These are phyloP conservation scores for Nemoura dubitans DNA, from an alignment of 2,888 invertebrate species.

Conservation along the genomic window DNA sequence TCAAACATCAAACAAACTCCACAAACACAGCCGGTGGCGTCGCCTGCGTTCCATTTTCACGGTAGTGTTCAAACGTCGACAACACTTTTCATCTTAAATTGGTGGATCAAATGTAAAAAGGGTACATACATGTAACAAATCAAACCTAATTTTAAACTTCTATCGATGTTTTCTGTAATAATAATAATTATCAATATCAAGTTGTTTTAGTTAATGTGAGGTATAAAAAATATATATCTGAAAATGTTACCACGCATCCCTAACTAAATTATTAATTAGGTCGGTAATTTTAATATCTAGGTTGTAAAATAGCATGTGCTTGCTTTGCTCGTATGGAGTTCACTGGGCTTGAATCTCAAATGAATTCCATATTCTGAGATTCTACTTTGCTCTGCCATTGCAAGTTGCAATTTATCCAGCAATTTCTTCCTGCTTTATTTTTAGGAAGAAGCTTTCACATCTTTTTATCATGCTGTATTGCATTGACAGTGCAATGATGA, in stretches of 20 bases:
- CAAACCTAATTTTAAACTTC: neutral
- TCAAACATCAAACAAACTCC: slow-evolving; percentile 64
- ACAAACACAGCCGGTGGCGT: slow-evolving; percentile 83
- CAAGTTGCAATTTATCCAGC: no score
- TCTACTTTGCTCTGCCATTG: no score
- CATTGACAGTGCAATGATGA: no score
- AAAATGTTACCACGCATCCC: slow-evolving; percentile 13
- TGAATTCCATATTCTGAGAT: no score
- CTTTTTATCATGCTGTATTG: no score
- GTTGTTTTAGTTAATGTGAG: slow-evolving; percentile 33
- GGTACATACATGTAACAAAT: neutral
- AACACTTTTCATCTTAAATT: slow-evolving; percentile 59
- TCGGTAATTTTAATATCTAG: neutral
- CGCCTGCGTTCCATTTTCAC: slow-evolving; percentile 84
- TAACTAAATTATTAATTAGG: neutral
- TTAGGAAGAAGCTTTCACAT: no score
- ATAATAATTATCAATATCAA: neutral
- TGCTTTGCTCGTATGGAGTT: no score
- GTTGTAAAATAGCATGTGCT: no score
- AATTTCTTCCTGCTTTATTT: no score
- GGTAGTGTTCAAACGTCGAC: slow-evolving; percentile 75
- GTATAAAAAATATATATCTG: slow-evolving; percentile 19
- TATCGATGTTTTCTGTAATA: neutral
- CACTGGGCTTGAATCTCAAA: no score
- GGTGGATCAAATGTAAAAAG: neutral